Evolutionary conservation across 1,140 invertebrate genomes (phyloP), one percentile per base, ranked within the genome.

Genomic region (Ceratina calcarata): DNA sequence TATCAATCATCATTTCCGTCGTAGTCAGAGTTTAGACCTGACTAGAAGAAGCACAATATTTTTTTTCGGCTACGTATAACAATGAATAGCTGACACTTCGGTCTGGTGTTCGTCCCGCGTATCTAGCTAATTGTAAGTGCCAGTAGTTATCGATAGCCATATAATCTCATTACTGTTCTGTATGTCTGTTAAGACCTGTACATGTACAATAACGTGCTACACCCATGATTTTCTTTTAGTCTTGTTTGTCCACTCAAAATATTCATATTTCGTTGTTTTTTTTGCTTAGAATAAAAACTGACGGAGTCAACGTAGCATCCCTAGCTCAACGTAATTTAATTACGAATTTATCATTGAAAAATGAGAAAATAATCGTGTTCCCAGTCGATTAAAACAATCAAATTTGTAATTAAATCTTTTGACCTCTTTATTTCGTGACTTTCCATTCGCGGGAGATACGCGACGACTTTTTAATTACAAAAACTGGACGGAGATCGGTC

Each of bases 11-110:
- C n/a, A n/a, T n/a, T n/a, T 32, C 4, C 27, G 27, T 32, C 27
- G 27, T 32, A 4, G 27, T 4, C 4, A 32, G 27, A 32, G 27
- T 32, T 4, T 32, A 32, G 4, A 32, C n/a, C n/a, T 32, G 27
- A 32, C 27, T 32, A 32, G 27, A 32, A 32, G 4, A 32, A 32
- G 1, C 4, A 32, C 27, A 32, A 32, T 32, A 32, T 32, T 37
- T 18, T 57, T 65, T 24, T 37, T 32, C 3, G 7, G n/a, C 67
- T 20, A 45, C 57, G 22, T 68, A 15, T 10, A 24, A 60, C 67
- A 85, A 81, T 76, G 76, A 83, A 86, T 58, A 83, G 85, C 74
- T 66, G 80, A 73, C 68, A 70, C 61, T 80, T 78, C 85, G 78
- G 81, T 67, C 53, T 65, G 62, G 3, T 45, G 64, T 74, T 32